Evolutionary conservation across 2,888 invertebrate species (phyloP), one percentile per base, ranked within the genome.

Genomic region (Brachylomia viminalis): DNA sequence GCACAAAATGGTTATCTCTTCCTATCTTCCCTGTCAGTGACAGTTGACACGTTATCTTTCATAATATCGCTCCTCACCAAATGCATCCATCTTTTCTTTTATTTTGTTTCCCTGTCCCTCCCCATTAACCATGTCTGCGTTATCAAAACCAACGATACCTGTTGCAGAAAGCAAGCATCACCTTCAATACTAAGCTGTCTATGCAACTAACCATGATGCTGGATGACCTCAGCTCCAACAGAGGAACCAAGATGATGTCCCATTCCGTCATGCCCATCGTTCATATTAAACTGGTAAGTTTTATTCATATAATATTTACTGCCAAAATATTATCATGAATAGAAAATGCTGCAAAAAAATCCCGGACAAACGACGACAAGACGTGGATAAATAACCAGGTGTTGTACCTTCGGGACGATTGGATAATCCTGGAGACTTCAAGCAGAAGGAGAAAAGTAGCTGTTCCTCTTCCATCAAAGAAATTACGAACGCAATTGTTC

Each of bases 131-230:
- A 5, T 67, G 23, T 56, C 1, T 27, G n/a, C 27, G 20, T 23
- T 15, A 47, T 33, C 38, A 27, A 17, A 54, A n/a, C 4, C 30
- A 8, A 54, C 38, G 10, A 2, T 5, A 0, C 70, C 17, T 68
- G 33, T 89, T 90, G 1, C 90, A 98, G 97, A 96, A 97, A 89
- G 88, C 97, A 7, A 98, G 98, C 2, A 93, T 98, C 1, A 97
- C 98, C 0, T 91, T 98, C 86, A 92, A 95, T 65, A 97, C 97
- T 0, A 95, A 95, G 64, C 95, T 98, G 69, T 97, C 97, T n/a
- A 92, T 98, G 45, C 98, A 98, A 92, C 96, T 98, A 17, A 98
- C 98, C 92, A 93, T 98, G 69, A 95, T 97, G 17, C 96, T 98
- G 86, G 95, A 97, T 27, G 95, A 97, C 61, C 97, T 97, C 0